Conservation (phyloP, 2,113 vertebrate genomes). For the Penelope pileata region DNA sequence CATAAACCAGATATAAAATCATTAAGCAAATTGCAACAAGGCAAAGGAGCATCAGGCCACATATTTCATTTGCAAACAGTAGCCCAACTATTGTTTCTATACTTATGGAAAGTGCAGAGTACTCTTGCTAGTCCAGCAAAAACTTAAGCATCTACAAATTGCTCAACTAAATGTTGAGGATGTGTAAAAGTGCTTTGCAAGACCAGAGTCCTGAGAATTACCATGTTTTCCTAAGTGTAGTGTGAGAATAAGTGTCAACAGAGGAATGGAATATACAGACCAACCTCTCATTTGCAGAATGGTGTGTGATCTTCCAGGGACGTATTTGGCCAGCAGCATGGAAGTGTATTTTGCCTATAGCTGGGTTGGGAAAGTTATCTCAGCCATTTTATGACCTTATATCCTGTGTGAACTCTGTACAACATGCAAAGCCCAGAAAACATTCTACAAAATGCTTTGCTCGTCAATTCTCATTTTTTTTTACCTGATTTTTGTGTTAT, state of each 20-base stretch:
- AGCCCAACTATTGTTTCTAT: background rate
- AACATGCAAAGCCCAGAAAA: background rate
- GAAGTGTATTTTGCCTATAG: background rate
- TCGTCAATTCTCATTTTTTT: background rate
- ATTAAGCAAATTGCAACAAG: background rate
- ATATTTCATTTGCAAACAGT: background rate
- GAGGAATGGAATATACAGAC: background rate
- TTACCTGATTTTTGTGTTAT: background rate
- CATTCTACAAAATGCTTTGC: too few species aligned
- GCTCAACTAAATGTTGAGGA: background rate
- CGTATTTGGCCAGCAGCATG: background rate
- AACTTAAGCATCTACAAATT: background rate
- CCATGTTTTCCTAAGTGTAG: background rate
- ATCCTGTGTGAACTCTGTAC: background rate
- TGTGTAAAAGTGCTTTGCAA: background rate
- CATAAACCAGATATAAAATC: background rate
- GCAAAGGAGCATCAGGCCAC: background rate
- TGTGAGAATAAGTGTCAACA: background rate
- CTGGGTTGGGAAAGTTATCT: background rate
- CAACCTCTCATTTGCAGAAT: background rate
- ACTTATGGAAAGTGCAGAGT: background rate
- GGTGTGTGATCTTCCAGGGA: background rate
- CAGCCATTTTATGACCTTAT: background rate
- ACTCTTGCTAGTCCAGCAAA: background rate
- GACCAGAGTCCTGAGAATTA: background rate